Evolutionary conservation across 2,113 vertebrate species (phyloP), one percentile per base, ranked within the genome.

Genomic region (Hemiprocne comata): DNA sequence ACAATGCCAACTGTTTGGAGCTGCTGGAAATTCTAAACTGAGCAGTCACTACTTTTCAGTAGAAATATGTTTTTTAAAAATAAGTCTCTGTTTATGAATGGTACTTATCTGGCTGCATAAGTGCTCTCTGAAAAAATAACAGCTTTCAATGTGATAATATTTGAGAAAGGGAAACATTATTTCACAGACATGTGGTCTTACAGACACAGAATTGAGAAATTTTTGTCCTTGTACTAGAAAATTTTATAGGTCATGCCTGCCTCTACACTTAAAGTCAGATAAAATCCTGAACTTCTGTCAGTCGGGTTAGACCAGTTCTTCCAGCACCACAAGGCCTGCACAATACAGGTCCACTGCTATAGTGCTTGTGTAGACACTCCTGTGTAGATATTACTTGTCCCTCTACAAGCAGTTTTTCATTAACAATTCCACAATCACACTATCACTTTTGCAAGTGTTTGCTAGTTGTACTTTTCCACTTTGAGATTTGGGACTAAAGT

Each of bases 251-350:
- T 61, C 23, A 48, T 91, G 61, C 31, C 77, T 75, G 40, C 46
- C 79, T 93, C 70, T 25, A 65, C 44, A 15, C 26, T 89, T 69
- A 84, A 87, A 95, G 36, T 44, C 66, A 92, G 84, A 91, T 91
- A 95, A 95, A 90, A 93, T 61, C 61, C 87, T 71, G 69, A 81
- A 77, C 33, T 90, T 93, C 72, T 2, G 17, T 61, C 58, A 82
- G 62, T 94, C 95, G 72, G 84, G 91, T 91, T 79, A 82, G 77
- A 94, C 93, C 74, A 76, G 94, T 94, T 95, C 74, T 87, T 61
- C 70, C 70, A 87, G 91, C 57, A 79, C 17, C 55, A 67, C 64
- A 60, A 88, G 28, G n/a, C 10, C 60, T 85, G 74, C 74, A 55
- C 24, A 73, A 34, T 14, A 77, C 38, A 55, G n/a, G 65, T 60